These are phyloP conservation scores for Eustalomyia histrio DNA, from an alignment of 2,888 invertebrate species.

Conservation along the genomic window DNA sequence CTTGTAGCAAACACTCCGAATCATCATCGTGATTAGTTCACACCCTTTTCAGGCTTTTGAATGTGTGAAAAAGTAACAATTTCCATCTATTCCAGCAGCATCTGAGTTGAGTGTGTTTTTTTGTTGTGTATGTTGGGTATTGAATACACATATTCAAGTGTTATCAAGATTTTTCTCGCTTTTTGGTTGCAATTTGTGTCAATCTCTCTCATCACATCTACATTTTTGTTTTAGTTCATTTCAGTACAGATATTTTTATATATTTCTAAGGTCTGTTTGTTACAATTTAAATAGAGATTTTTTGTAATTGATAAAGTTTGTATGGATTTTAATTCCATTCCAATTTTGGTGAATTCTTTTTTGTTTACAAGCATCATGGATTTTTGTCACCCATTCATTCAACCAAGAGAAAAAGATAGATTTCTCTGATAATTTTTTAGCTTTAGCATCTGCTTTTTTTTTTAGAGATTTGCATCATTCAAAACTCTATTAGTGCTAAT, in stretches of 20 bases:
- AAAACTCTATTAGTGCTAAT: not conserved
- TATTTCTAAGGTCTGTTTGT: conserved; percentile 47
- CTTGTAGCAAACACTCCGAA: conserved; percentile 9
- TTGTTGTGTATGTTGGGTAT: conserved; percentile 1
- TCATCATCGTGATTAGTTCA: conserved; percentile 17
- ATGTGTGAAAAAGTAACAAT: conserved; percentile 41
- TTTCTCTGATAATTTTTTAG: conserved; percentile 49
- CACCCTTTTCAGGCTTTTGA: conserved; percentile 42
- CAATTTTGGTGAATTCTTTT: conserved; percentile 12
- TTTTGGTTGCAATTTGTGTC: conserved; percentile 68
- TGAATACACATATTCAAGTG: conserved; percentile 8
- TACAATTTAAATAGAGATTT: conserved; percentile 59
- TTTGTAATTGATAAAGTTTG: conserved; percentile 53
- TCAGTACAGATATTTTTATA: conserved; percentile 37
- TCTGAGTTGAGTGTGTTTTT: not conserved
- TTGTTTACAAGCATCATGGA: conserved; percentile 19
- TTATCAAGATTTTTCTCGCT: conserved; percentile 74
- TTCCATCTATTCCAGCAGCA: conserved; percentile 8
- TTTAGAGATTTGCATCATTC: conserved; percentile 34
- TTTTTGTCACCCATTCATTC: conserved; percentile 53
- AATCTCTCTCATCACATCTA: conserved; percentile 59
- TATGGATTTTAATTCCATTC: conserved; percentile 60
- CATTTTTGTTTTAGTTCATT: conserved; percentile 35
- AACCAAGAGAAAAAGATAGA: conserved; percentile 23
- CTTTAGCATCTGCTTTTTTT: conserved; percentile 69